Conservation (phyloP, 2,888 invertebrate genomes). For the Lepidonotus clava region DNA sequence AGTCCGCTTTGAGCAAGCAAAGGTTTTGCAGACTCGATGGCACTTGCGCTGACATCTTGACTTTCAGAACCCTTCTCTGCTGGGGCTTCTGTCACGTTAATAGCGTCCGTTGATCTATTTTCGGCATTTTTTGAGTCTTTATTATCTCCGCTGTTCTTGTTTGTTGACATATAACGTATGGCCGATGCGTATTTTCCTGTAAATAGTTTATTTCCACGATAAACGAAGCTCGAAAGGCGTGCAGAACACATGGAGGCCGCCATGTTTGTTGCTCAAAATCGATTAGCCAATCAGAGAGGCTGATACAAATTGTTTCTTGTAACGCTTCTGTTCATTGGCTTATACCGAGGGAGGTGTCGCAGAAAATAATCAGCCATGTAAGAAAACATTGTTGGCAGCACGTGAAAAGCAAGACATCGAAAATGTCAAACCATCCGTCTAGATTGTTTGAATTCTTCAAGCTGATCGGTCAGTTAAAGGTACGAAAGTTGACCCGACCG, state of each 20-base stretch:
- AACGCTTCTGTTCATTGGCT: neutral
- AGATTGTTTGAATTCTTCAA: slow-evolving; percentile 55
- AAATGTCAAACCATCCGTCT: slow-evolving; percentile 40
- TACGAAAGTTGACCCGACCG: too few species aligned
- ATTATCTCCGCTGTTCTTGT: neutral
- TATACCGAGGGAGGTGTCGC: neutral
- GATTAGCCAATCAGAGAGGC: neutral
- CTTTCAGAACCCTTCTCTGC: neutral
- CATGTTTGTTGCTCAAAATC: slow-evolving; percentile 28
- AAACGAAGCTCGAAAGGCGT: neutral
- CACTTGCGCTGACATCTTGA: neutral
- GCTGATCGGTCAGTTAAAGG: slow-evolving; percentile 58
- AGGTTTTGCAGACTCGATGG: neutral
- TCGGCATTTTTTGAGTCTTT: neutral
- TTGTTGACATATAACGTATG: slow-evolving; percentile 1
- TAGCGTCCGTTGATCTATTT: neutral
- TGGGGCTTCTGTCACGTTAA: neutral
- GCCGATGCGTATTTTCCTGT: neutral
- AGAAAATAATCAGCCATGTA: neutral
- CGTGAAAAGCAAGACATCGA: neutral
- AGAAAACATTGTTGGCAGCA: too few species aligned
- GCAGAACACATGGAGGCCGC: slow-evolving; percentile 47
- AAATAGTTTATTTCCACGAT: neutral
- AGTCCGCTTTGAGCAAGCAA: slow-evolving; percentile 56
- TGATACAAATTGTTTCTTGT: neutral